Percentiles rank a stretch among this genome's conserved stretches.
phyloP scores from a whole-genome alignment of 1,140 invertebrate species.

The Sitodiplosis mosellana region DNA sequence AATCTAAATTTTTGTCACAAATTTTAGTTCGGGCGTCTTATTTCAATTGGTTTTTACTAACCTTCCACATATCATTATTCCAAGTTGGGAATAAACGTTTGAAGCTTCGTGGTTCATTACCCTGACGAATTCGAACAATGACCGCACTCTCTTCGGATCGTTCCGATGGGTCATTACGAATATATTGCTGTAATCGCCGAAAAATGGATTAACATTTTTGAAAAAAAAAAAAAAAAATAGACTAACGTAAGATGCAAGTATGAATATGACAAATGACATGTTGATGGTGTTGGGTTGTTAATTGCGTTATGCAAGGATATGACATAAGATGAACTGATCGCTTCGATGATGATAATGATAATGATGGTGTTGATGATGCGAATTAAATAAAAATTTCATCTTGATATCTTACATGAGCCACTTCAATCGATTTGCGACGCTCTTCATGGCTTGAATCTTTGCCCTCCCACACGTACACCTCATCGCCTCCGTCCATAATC shows the following conservation, averaged over 20 bases:
- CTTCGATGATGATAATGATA: too few relatives aligned
- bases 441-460: conserved; percentile 47
- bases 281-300: too few relatives aligned
- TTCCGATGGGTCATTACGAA: conserved; percentile 33
- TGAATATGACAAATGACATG: not conserved
- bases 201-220: conserved; percentile 1
- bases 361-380: too few relatives aligned
- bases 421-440: too few relatives aligned
- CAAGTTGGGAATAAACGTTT: conserved; percentile 47
- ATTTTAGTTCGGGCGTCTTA: too few relatives aligned
- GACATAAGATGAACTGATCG: too few relatives aligned
- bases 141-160: conserved; percentile 34
- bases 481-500: conserved; percentile 50
- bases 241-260: not conserved
- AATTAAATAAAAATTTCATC: not conserved
- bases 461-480: conserved; percentile 60
- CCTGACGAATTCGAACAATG: conserved; percentile 43
- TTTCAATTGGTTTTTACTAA: conserved; percentile 14
- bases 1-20: too few relatives aligned
- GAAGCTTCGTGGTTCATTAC: conserved; percentile 45
- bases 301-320: too few relatives aligned
- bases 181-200: conserved; percentile 33
- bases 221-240: too few relatives aligned
- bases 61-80: conserved; percentile 42
- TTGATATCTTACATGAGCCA: not conserved